Evolutionary conservation across 2,113 vertebrate species (phyloP).

Genomic region (Mustela lutreola): DNA sequence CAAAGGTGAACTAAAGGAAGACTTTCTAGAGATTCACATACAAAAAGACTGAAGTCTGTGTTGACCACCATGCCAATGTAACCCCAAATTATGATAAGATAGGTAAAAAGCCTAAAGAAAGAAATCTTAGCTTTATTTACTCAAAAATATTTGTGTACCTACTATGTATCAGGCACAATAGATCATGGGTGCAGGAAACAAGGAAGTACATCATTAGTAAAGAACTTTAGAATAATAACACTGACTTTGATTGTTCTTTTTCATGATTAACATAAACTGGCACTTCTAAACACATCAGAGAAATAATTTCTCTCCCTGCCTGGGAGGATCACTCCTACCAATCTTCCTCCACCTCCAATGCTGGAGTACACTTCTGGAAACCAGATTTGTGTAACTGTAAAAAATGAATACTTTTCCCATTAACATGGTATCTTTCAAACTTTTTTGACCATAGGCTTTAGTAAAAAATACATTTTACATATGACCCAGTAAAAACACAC

Average conservation of each 20-base stretch:
- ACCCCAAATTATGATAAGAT: background rate
- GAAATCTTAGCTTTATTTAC: background rate
- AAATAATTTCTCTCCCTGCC: conserved; percentile 35
- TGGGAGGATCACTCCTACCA: background rate
- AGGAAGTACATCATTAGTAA: background rate
- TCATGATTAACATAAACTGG: conserved; percentile 12
- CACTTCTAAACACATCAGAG: conserved; percentile 22
- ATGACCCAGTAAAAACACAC: background rate
- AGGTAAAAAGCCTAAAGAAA: background rate
- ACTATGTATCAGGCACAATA: background rate
- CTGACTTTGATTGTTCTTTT: background rate
- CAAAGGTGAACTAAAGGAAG: background rate
- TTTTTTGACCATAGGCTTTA: background rate
- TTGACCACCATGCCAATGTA: background rate
- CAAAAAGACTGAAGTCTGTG: background rate
- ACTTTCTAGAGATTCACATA: background rate
- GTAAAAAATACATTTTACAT: conserved; percentile 22
- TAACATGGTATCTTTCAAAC: background rate
- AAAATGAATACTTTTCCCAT: background rate
- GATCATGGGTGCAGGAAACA: background rate
- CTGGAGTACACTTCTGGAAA: background rate
- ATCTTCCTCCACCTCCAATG: background rate
- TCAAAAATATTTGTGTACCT: background rate
- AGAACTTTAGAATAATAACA: conserved; percentile 28
- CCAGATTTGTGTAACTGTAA: background rate